Percentiles rank a stretch among this genome's conserved stretches.
phyloP scores from a whole-genome alignment of 1,140 invertebrate genomes.

The Listronotus oregonensis region DNA sequence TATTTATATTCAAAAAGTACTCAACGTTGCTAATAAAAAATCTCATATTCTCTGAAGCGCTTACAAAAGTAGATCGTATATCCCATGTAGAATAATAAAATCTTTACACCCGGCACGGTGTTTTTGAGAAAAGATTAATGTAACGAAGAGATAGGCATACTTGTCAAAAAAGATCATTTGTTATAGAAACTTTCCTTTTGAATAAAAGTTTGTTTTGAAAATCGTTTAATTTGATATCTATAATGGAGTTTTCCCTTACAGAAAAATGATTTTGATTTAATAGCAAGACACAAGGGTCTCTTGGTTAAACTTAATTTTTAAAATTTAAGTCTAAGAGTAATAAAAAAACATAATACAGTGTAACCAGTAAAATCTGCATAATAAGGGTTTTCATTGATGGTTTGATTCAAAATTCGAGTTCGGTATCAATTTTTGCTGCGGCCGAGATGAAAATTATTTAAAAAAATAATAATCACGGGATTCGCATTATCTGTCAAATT shows the following conservation, averaged over 20 bases:
- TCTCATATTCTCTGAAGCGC: constrained; percentile 6
- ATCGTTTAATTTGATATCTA: constrained; percentile 22
- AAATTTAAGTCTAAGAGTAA: too few relatives aligned
- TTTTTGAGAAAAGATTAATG: constrained; percentile 18
- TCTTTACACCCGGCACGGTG: not conserved
- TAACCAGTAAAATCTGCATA: too few relatives aligned
- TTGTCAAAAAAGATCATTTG: constrained; percentile 25
- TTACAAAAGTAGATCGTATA: not conserved
- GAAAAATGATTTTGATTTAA: constrained; percentile 9
- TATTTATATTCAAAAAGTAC: not conserved
- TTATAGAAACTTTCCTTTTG: constrained; percentile 21
- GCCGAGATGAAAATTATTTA: too few relatives aligned
- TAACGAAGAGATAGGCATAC: constrained; percentile 14
- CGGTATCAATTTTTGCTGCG: too few relatives aligned
- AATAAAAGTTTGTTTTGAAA: constrained; percentile 30
- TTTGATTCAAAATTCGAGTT: too few relatives aligned
- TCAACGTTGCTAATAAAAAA: not conserved
- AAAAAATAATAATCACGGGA: too few relatives aligned
- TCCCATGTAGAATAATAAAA: constrained; percentile 9
- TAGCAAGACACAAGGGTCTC: too few relatives aligned
- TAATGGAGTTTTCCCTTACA: constrained; percentile 12
- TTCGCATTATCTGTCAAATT: too few relatives aligned
- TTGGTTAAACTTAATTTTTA: too few relatives aligned
- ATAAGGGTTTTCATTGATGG: too few relatives aligned
- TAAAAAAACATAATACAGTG: too few relatives aligned